phyloP scores from a whole-genome alignment of 1,140 invertebrate genomes.

The Hypsibius dujardini region DNA sequence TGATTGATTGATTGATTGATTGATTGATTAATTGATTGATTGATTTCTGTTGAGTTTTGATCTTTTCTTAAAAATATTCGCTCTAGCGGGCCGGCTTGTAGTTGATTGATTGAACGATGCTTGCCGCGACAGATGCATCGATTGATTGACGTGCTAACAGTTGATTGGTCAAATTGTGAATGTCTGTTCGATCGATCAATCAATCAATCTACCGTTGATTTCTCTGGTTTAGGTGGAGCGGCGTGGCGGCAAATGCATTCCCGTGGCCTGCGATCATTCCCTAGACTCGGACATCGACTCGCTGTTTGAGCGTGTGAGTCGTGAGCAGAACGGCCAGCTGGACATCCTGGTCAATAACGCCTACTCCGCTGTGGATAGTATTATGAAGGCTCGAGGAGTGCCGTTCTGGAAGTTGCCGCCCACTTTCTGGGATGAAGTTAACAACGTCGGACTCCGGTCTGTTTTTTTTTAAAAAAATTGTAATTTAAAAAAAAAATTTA shows the following conservation, averaged over 20 bases:
- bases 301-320: constrained; percentile 33
- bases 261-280: constrained; percentile 34
- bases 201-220: too few relatives aligned
- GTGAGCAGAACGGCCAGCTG: constrained; percentile 32
- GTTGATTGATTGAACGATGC: too few relatives aligned
- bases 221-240: constrained; percentile 24
- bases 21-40: too few relatives aligned
- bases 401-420: constrained; percentile 21
- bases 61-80: too few relatives aligned
- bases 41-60: too few relatives aligned
- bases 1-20: too few relatives aligned
- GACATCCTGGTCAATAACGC: constrained; percentile 39
- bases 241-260: constrained; percentile 31
- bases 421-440: constrained; percentile 32
- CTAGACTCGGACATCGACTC: constrained; percentile 32
- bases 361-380: constrained; percentile 31
- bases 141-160: too few relatives aligned
- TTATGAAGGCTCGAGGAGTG: background rate
- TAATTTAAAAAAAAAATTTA: constrained; percentile 16
- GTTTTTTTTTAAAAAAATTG: constrained; percentile 13
- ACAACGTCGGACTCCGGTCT: constrained; percentile 34
- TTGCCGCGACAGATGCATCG: too few relatives aligned
- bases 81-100: too few relatives aligned
- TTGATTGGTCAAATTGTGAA: too few relatives aligned
- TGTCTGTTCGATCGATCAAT: too few relatives aligned